Conservation (phyloP, 2,797 vertebrate genomes). For the Rhabdophis nuchalis region DNA sequence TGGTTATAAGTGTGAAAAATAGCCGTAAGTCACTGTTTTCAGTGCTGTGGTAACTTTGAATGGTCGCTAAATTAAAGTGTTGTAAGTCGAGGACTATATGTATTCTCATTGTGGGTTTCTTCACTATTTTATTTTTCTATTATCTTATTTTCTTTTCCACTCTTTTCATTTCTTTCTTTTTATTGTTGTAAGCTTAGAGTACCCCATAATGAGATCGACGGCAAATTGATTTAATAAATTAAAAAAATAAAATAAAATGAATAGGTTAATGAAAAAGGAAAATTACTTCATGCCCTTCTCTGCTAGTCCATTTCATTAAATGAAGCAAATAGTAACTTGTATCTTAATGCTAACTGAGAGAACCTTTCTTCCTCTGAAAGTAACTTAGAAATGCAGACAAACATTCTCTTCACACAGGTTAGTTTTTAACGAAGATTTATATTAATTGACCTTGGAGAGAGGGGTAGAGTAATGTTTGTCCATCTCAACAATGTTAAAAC, state of each 20-base stretch:
- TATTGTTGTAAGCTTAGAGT: not conserved
- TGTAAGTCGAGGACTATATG: too few relatives aligned
- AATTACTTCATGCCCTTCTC: not conserved
- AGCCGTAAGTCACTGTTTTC: too few relatives aligned
- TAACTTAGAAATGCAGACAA: not conserved
- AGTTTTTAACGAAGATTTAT: not conserved
- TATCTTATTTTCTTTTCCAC: not conserved
- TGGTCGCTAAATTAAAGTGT: too few relatives aligned
- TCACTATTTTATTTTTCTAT: not conserved
- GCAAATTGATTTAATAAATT: not conserved
- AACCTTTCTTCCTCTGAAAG: not conserved
- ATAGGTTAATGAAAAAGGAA: too few relatives aligned
- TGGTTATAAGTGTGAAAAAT: too few relatives aligned
- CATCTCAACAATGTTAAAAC: not conserved
- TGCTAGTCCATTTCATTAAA: not conserved
- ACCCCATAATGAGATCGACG: not conserved
- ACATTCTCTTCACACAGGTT: not conserved
- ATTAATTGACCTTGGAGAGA: not conserved
- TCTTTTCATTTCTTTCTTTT: not conserved
- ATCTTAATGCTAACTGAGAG: not conserved
- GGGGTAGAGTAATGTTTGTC: not conserved
- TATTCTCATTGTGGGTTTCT: not conserved
- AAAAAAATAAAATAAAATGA: not conserved
- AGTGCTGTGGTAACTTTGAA: too few relatives aligned
- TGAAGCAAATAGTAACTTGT: not conserved